Conservation (phyloP, 2,888 invertebrate genomes). For the Stratiomys singularior region DNA sequence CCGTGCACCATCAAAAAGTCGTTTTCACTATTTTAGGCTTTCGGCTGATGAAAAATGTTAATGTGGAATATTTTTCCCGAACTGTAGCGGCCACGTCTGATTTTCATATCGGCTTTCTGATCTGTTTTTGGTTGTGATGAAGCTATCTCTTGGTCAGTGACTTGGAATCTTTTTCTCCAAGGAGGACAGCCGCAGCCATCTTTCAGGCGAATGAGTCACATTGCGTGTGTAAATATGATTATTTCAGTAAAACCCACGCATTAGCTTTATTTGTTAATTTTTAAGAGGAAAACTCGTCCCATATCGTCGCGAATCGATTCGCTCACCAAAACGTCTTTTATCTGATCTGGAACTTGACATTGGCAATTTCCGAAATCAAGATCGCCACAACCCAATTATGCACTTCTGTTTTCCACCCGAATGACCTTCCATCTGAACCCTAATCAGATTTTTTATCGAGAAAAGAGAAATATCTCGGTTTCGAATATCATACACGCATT, state of each 20-base stretch:
- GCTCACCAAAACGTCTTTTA: too few species aligned
- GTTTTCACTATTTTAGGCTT: constrained; percentile 3
- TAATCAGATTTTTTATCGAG: background rate
- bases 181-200: too few species aligned
- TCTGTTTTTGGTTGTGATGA: background rate
- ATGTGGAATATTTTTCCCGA: background rate
- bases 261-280: too few species aligned
- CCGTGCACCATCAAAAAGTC: constrained; percentile 1
- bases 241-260: too few species aligned
- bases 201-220: too few species aligned
- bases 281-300: too few species aligned
- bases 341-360: too few species aligned
- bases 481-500: constrained; percentile 12
- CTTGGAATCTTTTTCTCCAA: background rate
- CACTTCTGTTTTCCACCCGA: background rate
- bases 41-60: background rate
- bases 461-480: background rate
- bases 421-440: background rate
- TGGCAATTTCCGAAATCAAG: too few species aligned
- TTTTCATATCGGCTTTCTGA: background rate
- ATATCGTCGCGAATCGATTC: too few species aligned
- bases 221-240: too few species aligned
- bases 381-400: background rate
- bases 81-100: background rate
- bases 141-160: background rate